Evolutionary conservation across 2,888 invertebrate genomes (phyloP).

Genomic region (Hipparchia semele): DNA sequence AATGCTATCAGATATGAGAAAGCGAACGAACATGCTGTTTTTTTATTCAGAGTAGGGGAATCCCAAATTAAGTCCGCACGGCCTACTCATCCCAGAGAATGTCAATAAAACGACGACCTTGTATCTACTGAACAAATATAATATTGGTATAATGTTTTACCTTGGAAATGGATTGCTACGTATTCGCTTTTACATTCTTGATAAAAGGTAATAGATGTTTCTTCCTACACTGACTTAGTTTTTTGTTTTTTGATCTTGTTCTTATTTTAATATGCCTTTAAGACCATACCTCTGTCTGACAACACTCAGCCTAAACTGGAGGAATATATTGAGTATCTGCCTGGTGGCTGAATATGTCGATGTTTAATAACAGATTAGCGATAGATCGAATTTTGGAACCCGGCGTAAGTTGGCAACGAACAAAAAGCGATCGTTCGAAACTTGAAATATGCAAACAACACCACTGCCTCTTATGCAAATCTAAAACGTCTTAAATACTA

Average conservation of each 20-base stretch:
- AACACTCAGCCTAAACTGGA: no score
- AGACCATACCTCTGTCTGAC: no score
- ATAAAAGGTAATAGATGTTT: no score
- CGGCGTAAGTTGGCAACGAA: constrained; percentile 19
- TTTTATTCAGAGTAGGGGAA: constrained; percentile 39
- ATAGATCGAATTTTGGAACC: constrained; percentile 20
- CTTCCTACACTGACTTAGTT: no score
- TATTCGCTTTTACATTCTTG: neutral
- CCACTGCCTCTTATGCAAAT: constrained; percentile 44
- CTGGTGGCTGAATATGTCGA: no score
- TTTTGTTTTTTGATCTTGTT: no score
- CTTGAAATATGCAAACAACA: constrained; percentile 39
- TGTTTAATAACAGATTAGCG: constrained; percentile 7
- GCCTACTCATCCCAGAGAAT: constrained; percentile 28
- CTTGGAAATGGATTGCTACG: neutral
- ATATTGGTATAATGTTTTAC: neutral
- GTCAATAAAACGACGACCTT: constrained; percentile 30
- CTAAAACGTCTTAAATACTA: constrained; percentile 45
- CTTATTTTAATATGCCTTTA: neutral
- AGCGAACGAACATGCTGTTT: constrained; percentile 40
- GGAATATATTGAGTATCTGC: no score
- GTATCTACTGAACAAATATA: constrained; percentile 2
- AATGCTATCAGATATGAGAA: constrained; percentile 44
- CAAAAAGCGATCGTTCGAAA: constrained; percentile 35
- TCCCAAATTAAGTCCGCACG: constrained; percentile 38